Evolutionary conservation across 2,888 invertebrate genomes (phyloP).

Genomic region (Tenthredo livida): DNA sequence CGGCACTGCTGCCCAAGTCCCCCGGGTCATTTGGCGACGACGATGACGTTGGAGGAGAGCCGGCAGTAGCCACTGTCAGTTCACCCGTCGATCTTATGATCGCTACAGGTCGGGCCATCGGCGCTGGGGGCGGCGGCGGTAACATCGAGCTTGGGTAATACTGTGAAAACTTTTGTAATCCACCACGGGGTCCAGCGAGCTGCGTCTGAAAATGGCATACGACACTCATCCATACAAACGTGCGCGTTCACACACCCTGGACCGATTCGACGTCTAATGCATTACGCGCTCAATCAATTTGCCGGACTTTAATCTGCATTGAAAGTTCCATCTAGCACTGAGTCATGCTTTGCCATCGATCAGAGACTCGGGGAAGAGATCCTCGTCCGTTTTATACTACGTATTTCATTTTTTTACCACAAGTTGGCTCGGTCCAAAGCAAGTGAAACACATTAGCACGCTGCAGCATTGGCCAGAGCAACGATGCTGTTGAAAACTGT

Average conservation of each 20-base stretch:
- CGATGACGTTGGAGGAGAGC: slow-evolving; percentile 83
- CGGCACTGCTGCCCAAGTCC: slow-evolving; percentile 71
- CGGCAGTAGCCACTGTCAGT: slow-evolving; percentile 81
- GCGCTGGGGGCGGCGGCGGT: slow-evolving; percentile 96
- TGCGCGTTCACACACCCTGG: slow-evolving; percentile 70
- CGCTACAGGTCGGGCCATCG: slow-evolving; percentile 97
- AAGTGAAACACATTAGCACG: slow-evolving; percentile 38
- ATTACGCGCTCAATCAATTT: no score
- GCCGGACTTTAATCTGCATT: no score
- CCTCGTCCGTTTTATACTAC: slow-evolving; percentile 38
- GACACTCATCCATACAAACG: slow-evolving; percentile 75
- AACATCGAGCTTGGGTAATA: slow-evolving; percentile 96
- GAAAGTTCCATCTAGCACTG: no score
- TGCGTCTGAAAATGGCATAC: slow-evolving; percentile 79
- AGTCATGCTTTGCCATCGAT: no score
- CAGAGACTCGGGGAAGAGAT: background rate
- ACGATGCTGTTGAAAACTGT: background rate
- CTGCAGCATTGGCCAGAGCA: background rate
- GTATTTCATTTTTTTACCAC: slow-evolving; percentile 49
- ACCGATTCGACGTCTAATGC: slow-evolving; percentile 40
- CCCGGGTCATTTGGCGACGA: slow-evolving; percentile 74
- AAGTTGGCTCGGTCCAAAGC: slow-evolving; percentile 16
- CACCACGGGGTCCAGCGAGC: slow-evolving; percentile 78
- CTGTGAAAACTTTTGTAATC: slow-evolving; percentile 83
- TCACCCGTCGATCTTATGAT: slow-evolving; percentile 94